Evolutionary conservation across 2,113 vertebrate genomes (phyloP).

Genomic region (Chrysemys picta): DNA sequence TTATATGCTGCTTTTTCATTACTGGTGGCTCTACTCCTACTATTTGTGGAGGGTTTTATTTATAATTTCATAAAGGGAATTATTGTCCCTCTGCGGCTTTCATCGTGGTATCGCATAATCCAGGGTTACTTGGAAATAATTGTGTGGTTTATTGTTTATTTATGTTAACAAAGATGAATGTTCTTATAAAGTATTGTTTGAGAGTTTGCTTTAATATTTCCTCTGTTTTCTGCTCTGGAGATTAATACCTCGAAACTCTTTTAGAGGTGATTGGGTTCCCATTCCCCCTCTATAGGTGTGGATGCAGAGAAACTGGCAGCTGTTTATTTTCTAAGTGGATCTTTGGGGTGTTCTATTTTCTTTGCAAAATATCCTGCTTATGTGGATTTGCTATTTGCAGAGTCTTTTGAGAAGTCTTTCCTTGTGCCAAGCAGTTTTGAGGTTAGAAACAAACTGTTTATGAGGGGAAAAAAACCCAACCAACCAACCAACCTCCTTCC

Average conservation of each 20-base stretch:
- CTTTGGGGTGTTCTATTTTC: background rate
- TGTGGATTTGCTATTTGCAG: conserved; percentile 52
- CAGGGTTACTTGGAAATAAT: background rate
- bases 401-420: conserved; percentile 26
- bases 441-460: conserved; percentile 14
- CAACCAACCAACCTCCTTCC: background rate
- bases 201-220: conserved; percentile 38
- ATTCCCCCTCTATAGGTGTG: background rate
- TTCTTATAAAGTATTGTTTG: conserved; percentile 48
- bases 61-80: accelerated
- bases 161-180: conserved; percentile 59
- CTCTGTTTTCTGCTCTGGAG: conserved; percentile 25
- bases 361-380: conserved; percentile 43
- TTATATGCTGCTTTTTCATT: background rate
- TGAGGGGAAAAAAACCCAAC: background rate
- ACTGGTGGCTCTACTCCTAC: background rate
- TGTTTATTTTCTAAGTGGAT: background rate
- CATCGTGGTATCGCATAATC: background rate
- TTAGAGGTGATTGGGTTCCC: conserved; percentile 9
- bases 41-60: background rate
- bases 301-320: background rate
- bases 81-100: conserved; percentile 8
- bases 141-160: conserved; percentile 30
- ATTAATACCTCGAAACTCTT: conserved; percentile 33
- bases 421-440: conserved; percentile 20